Base-by-base conservation (phyloP, 2,888 invertebrate species). In the Linyphia triangularis region DNA sequence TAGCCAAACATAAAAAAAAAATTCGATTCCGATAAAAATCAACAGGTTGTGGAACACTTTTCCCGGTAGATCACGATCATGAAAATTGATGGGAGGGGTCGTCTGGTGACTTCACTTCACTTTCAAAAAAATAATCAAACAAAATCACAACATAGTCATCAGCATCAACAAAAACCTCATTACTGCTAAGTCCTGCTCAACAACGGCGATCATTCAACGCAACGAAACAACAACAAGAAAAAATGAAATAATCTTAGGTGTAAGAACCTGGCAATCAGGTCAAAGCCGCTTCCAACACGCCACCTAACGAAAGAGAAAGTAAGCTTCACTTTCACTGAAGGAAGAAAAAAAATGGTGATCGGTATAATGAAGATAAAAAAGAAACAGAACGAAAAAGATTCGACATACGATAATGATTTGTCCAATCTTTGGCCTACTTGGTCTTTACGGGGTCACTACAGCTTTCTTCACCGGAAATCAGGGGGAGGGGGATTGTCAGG, bases 371-470 rank as follows among this genome's bases (percentile, higher is more conserved):
- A 19, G 28, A 77, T 28, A 40, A 75, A 84, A 84, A 75, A 77
- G 75, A 73, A 19, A 70, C 22, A 77, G 16, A 13, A 59, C 75
- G 63, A 40, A 72, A 72, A n/a, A 57, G 86, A 85, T 85, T 57
- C 67, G 70, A 43, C 84, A n/a, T 37, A 28, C 59, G 81, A 88
- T 88, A 88, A 81, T 73, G 81, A 73, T 75, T 67, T 75, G 86
- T 81, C 81, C 72, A 88, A 81, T 88, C 86, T 75, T 67, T 75
- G 86, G 75, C 86, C 86, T 88, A 88, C 40, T 88, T 88, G 81
- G 75, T 81, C 67, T 40, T 73, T 72, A 82, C 67, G 86, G 81
- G 86, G 86, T 88, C 86, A 85, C 63, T 63, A 72, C 40, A 59
- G 59, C 86, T 88, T 69, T 88, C 75, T 65, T 51, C 86, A 65